Evolutionary conservation across 2,113 vertebrate species (phyloP).

Genomic region (Notechis scutatus): DNA sequence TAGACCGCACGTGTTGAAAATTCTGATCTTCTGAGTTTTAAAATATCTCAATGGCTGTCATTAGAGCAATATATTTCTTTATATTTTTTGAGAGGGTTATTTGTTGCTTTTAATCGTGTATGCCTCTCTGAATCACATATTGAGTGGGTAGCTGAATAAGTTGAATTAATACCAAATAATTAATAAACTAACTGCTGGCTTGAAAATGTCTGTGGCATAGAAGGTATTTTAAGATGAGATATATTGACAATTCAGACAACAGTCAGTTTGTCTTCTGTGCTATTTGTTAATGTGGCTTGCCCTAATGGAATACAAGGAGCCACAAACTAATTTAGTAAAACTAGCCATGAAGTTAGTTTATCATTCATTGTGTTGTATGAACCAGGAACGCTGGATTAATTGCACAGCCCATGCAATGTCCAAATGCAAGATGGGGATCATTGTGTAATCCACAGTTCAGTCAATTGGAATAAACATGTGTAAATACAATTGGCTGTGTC

Average conservation of each 20-base stretch:
- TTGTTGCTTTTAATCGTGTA: background rate
- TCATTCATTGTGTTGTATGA: background rate
- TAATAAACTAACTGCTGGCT: background rate
- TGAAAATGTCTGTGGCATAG: background rate
- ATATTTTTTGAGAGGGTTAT: background rate
- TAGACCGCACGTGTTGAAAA: background rate
- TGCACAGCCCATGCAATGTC: background rate
- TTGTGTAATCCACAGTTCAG: background rate
- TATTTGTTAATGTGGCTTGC: background rate
- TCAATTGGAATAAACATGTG: background rate
- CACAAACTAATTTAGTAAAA: background rate
- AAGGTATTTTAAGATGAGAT: background rate
- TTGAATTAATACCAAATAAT: background rate
- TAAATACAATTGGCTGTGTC: background rate
- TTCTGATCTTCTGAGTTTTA: background rate
- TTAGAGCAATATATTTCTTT: background rate
- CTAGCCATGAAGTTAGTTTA: background rate
- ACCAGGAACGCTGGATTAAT: background rate
- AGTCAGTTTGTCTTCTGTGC: background rate
- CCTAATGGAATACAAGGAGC: background rate
- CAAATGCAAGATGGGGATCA: background rate
- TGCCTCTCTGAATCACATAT: background rate
- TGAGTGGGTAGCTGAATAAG: background rate
- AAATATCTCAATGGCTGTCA: background rate
- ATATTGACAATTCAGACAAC: background rate